Evolutionary conservation across 2,113 vertebrate genomes (phyloP), one percentile per base, ranked within the genome.

Genomic region (Tenrec ecaudatus): DNA sequence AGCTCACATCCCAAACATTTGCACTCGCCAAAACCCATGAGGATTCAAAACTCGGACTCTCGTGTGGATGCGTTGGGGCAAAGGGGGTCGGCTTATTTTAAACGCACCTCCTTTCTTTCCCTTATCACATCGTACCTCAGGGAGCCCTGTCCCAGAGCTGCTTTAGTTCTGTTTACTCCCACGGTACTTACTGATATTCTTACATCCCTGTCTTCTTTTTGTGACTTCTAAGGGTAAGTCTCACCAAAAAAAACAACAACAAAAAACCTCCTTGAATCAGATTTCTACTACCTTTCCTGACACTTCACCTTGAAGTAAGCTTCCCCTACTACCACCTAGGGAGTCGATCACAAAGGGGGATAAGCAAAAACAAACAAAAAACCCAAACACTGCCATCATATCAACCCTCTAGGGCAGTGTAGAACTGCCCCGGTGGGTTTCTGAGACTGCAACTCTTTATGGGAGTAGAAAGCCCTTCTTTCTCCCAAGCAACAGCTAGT

Each of bases 181-280:
- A 79, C 47, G 76, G 57, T 38, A 80, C 58, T 58, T 68, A 62
- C 66, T 43, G 27, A 22, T 43, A 12, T 89, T 82, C 53, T 79
- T 60, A 58, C 5, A 53, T 53, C 47, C 71, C 66, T 66, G 0
- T 47, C 40, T 88, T 2, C 88, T 23, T 77, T 47, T 25, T 47
- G 36, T 14, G 79, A 33, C 27, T 94, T 58, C 71, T 80, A 53
- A 83, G 27, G 20, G 36, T 43, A 15, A 89, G 4, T 20, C 23
- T 86, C 12, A 81, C 9, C 6, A 53, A 53, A 47, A 47, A 47
- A 47, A 47, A 47, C n/a, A n/a, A n/a, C n/a, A n/a, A n/a, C n/a
- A n/a, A n/a, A 43, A 76, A 92, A 58, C 6, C 19, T 85, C 71
- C 66, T 89, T 96, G 38, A 25, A 79, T 86, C 77, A 90, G 31